Evolutionary conservation across 2,113 vertebrate species (phyloP), one percentile per base, ranked within the genome.

Genomic region (Myotis yumanensis): DNA sequence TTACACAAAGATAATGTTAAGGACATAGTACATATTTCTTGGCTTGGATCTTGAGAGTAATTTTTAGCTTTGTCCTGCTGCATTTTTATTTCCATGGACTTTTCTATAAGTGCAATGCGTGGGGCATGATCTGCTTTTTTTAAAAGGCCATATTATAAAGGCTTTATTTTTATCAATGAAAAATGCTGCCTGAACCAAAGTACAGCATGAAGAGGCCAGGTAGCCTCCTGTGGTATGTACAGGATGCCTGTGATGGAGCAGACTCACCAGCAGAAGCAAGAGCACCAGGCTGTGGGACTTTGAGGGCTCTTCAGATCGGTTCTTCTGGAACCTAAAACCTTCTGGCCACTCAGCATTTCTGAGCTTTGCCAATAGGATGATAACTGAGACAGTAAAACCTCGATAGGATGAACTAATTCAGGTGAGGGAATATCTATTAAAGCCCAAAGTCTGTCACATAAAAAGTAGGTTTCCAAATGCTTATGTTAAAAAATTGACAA

Each of bases 81-180:
- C 81, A 35, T 95, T 86, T 92, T 87, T 90, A 28, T 86, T 88
- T 37, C 52, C 76, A 57, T 20, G 59, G 40, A 85, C 51, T 93
- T 83, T 68, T 89, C 43, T 80, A 18, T 28, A 96, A 89, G 28
- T 1, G 0, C 25, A 68, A 9, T 62, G 40, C 37, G 59, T 2
- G 2, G 88, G 20, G 52, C 23, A 11, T 85, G 37, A 64, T 93
- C n/a, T 88, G 59, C 23, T 88, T 66, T 81, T 84, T 66, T 69
- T 28, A 28, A 51, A 80, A 57, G 64, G 35, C 48, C 4, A 5
- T 86, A 68, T 95, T 48, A 62, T 46, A 85, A 86, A 91, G 22
- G 1, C 17, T 95, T 89, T 94, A 75, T 91, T 93, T 93, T 97
- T 92, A 75, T 80, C 64, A 90, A 14, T 25, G 84, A n/a, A 90